These are phyloP conservation scores for Galerucella nymphaeae DNA, from an alignment of 2,888 invertebrate species.

Conservation along the genomic window DNA sequence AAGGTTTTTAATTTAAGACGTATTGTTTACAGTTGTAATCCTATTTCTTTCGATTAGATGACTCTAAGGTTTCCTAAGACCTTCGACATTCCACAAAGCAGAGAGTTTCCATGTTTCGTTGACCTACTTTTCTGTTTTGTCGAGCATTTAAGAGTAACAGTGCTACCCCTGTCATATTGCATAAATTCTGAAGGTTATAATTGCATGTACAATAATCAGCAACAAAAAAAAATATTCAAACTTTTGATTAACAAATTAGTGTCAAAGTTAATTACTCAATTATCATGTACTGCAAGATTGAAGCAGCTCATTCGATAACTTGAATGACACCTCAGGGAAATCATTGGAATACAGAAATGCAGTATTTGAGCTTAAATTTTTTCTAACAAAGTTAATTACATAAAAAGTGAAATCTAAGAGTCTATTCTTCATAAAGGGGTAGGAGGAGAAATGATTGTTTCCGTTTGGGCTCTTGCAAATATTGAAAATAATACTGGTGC, in stretches of 20 bases:
- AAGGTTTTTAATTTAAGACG: constrained; percentile 19
- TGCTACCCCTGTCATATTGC: neutral
- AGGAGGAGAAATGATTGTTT: too few relatives aligned
- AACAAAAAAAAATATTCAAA: neutral
- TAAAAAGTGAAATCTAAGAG: too few relatives aligned
- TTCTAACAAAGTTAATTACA: too few relatives aligned
- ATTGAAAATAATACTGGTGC: too few relatives aligned
- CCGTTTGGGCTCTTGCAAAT: too few relatives aligned
- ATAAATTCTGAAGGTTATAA: neutral
- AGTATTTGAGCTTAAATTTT: too few relatives aligned
- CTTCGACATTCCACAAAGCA: constrained; percentile 12
- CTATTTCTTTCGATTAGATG: constrained; percentile 24
- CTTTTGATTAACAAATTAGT: neutral
- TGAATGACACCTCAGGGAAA: too few relatives aligned
- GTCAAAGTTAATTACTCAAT: neutral
- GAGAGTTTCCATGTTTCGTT: neutral
- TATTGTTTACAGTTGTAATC: constrained; percentile 23
- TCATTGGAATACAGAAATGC: too few relatives aligned
- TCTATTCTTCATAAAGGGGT: too few relatives aligned
- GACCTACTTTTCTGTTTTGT: constrained; percentile 12
- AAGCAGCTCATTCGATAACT: too few relatives aligned
- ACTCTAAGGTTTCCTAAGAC: constrained; percentile 12
- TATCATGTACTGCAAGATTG: neutral
- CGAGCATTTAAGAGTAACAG: neutral
- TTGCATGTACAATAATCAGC: neutral